These are phyloP conservation scores for Aphodius sticticus DNA, from an alignment of 2,888 invertebrate species.

Conservation along the genomic window DNA sequence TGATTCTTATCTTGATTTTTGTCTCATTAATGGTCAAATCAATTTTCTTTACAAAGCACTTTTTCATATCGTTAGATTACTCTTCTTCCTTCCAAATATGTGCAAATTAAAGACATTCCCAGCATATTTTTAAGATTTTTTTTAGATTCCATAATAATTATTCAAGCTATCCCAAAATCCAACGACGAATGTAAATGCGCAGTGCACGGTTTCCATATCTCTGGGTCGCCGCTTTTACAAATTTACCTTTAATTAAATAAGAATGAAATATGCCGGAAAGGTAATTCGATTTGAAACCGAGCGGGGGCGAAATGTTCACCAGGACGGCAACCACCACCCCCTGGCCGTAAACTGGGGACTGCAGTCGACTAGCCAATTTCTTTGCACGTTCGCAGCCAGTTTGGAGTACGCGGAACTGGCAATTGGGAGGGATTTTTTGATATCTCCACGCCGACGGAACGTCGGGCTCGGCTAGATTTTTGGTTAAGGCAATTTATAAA, in stretches of 20 bases:
- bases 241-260: conserved; percentile 34
- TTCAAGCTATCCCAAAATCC: too few relatives aligned
- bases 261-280: conserved; percentile 17
- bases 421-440: conserved; percentile 10
- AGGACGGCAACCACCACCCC: not conserved
- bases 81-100: too few relatives aligned
- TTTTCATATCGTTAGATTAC: too few relatives aligned
- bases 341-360: not conserved
- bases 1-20: too few relatives aligned
- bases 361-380: conserved; percentile 26
- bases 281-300: conserved; percentile 27
- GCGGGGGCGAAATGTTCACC: not conserved
- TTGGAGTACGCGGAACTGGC: conserved; percentile 7
- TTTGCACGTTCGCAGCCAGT: conserved; percentile 21
- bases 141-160: too few relatives aligned
- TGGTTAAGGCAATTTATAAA: conserved; percentile 36
- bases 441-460: conserved; percentile 27
- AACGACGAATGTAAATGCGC: too few relatives aligned
- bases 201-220: too few relatives aligned
- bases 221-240: not conserved
- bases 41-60: too few relatives aligned
- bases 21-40: too few relatives aligned
- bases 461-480: conserved; percentile 27
- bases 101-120: too few relatives aligned
- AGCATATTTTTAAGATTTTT: too few relatives aligned